Conservation (phyloP, 2,888 invertebrate genomes). For the Eilema depressum region DNA sequence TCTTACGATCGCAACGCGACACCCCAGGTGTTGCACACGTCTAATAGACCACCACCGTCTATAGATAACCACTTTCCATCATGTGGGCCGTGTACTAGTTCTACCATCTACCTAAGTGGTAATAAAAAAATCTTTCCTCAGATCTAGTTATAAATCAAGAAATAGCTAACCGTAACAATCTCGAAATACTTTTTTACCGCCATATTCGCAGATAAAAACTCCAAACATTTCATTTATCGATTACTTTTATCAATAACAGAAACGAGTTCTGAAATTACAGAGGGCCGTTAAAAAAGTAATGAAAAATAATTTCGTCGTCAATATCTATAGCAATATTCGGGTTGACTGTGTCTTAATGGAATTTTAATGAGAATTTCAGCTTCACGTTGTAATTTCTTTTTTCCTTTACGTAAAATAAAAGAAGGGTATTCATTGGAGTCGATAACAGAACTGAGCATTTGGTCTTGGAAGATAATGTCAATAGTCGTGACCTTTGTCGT, state of each 20-base stretch:
- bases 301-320: constrained; percentile 63
- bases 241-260: constrained; percentile 14
- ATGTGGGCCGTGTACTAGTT: too few species aligned
- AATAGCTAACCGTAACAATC: neutral
- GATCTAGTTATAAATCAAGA: too few species aligned
- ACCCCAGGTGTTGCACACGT: too few species aligned
- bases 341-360: constrained; percentile 71
- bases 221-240: constrained; percentile 5
- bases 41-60: too few species aligned
- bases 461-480: constrained; percentile 61
- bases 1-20: too few species aligned
- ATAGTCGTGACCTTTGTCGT: constrained; percentile 57
- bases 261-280: constrained; percentile 31
- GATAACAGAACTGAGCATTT: constrained; percentile 62
- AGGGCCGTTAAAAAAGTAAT: constrained; percentile 45
- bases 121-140: too few species aligned
- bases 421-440: constrained; percentile 72
- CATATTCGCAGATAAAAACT: neutral
- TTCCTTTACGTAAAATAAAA: constrained; percentile 66
- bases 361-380: constrained; percentile 81
- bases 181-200: neutral
- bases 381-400: constrained; percentile 69
- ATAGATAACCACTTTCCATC: too few species aligned
- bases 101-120: too few species aligned
- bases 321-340: constrained; percentile 69